phyloP scores from a whole-genome alignment of 2,888 invertebrate genomes.

The Imbricaverruca yamaguchii region DNA sequence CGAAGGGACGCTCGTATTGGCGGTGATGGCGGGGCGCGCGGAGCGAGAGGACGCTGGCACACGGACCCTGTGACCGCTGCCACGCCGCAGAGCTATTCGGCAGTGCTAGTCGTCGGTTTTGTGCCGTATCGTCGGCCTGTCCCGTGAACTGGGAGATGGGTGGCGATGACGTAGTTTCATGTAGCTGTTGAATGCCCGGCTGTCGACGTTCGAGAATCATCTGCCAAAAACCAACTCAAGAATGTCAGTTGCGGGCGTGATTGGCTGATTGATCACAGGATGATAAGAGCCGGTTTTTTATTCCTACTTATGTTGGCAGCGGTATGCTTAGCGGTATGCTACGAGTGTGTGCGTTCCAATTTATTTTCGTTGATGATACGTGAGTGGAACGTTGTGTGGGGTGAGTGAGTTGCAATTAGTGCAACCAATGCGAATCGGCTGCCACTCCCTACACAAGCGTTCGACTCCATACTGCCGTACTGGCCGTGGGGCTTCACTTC shows the following conservation, averaged over 20 bases:
- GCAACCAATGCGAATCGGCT: not conserved
- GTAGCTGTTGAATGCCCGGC: not conserved
- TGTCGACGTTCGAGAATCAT: not conserved
- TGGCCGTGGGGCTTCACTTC: too few relatives aligned
- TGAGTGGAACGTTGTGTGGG: not conserved
- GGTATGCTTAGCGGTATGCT: not conserved
- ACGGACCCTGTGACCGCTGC: not conserved
- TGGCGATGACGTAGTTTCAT: not conserved
- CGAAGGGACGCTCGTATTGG: not conserved
- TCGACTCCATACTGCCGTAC: not conserved
- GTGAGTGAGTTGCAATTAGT: not conserved
- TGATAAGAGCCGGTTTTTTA: not conserved
- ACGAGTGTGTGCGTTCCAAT: not conserved
- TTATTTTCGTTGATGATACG: not conserved
- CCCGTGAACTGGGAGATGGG: not conserved
- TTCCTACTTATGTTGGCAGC: slow-evolving; percentile 4
- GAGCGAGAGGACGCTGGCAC: not conserved
- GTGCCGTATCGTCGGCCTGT: not conserved
- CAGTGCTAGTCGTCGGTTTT: not conserved
- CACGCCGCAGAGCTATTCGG: not conserved
- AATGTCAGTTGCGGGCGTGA: not conserved
- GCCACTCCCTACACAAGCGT: not conserved
- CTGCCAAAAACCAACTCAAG: not conserved
- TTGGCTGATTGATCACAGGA: not conserved
- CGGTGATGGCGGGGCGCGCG: slow-evolving; percentile 1